Conservation (phyloP, 2,888 invertebrate species). For the Opisthograptis luteolata region DNA sequence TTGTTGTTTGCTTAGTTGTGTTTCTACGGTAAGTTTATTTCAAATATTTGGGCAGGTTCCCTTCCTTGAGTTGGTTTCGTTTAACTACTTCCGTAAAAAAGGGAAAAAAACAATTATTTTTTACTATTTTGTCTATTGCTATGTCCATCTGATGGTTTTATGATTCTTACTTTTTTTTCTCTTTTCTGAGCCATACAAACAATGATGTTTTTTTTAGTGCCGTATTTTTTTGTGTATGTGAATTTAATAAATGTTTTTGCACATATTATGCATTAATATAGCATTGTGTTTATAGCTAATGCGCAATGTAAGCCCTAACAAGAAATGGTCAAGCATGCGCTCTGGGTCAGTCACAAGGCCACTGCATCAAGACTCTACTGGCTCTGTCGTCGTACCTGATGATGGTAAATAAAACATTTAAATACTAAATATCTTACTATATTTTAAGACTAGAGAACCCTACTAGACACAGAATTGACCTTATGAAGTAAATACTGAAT, state of each 20-base stretch:
- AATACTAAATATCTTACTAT: too few relatives aligned
- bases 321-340: constrained; percentile 62
- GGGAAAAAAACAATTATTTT: not conserved
- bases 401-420: constrained; percentile 54
- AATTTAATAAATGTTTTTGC: not conserved
- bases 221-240: too few relatives aligned
- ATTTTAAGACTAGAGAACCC: too few relatives aligned
- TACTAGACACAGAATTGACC: too few relatives aligned
- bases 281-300: constrained; percentile 79
- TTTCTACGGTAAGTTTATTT: constrained; percentile 17
- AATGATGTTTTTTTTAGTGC: too few relatives aligned
- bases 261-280: constrained; percentile 8
- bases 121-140: not conserved
- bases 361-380: constrained; percentile 84
- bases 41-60: not conserved
- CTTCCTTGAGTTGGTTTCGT: constrained; percentile 3
- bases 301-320: constrained; percentile 81
- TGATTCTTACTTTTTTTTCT: not conserved
- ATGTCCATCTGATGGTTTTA: not conserved
- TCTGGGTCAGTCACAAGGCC: constrained; percentile 51
- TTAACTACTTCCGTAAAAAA: not conserved
- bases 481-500: too few relatives aligned
- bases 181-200: too few relatives aligned
- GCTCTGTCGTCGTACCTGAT: constrained; percentile 83
- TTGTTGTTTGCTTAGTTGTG: constrained; percentile 24